Evolutionary conservation across 2,797 vertebrate genomes (phyloP).

Genomic region (Eremophila alpestris): DNA sequence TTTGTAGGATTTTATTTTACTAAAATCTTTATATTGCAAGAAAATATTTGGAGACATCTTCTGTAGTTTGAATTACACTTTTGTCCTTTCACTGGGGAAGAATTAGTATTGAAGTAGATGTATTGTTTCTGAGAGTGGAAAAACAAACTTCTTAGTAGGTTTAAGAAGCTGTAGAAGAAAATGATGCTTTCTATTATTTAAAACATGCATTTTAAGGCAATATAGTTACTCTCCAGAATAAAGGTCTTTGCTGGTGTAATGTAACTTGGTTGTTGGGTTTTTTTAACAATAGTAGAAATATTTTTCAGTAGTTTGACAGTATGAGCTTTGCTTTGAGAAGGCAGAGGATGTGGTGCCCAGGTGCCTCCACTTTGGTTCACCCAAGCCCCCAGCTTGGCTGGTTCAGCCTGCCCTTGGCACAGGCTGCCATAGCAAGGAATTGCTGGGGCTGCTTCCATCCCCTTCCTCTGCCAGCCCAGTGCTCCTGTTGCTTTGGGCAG

Average conservation of each 20-base stretch:
- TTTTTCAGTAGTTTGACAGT: background rate
- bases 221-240: background rate
- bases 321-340: background rate
- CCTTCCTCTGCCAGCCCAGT: background rate
- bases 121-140: background rate
- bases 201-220: background rate
- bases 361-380: background rate
- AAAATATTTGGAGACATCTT: background rate
- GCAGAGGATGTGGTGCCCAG: background rate
- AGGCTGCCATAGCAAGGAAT: too few species aligned
- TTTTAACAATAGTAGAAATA: background rate
- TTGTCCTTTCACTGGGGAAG: background rate
- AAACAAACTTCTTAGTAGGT: background rate
- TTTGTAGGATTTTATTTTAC: background rate
- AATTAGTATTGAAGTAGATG: background rate
- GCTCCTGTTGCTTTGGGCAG: accelerated
- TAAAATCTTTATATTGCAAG: background rate
- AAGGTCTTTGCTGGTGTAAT: background rate
- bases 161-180: background rate
- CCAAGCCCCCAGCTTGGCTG: background rate
- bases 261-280: background rate
- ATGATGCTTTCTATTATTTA: background rate
- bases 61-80: background rate
- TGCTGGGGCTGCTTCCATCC: background rate
- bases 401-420: background rate